Evolutionary conservation across 2,888 invertebrate species (phyloP), one percentile per base, ranked within the genome.

Genomic region (Zele albiditarsus): DNA sequence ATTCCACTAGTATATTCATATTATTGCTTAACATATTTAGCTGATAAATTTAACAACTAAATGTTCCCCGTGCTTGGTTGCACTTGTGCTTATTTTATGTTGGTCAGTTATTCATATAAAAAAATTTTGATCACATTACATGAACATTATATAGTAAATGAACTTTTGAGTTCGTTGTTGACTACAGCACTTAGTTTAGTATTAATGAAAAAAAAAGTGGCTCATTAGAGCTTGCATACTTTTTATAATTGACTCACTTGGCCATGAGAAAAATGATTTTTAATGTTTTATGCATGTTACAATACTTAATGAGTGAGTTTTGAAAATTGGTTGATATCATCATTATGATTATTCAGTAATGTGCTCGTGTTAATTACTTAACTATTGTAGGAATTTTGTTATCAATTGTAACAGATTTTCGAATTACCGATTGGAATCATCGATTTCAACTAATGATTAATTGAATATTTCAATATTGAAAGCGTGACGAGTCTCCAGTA

Each of bases 11-110:
- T 62, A 53, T 27, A 33, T 27, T 69, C 8, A 73, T 49, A 49
- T 74, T 71, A 46, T 49, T 72, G 63, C 63, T 63, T 38, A 2
- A 63, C 38, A 12, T 33, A 33, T 60, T 60, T 60, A 25, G 60
- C 60, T 60, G 60, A 60, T 60, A 4, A 16, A 16, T 27, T 60
- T 60, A 60, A 27, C 28, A 6, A 27, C 25, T 27, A 60, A 60
- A 60, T 60, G 28, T 28, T 28, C 14, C 60, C 25, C 27, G 28
- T 27, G 60, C 60, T 27, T 60, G 60, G 28, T 60, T 60, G 60
- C 60, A 60, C 60, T 60, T 60, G 27, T 60, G 60, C 60, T 60
- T 60, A 16, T 60, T 60, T 27, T 5, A 27, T 60, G 28, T 60
- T 28, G 28, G 27, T 60, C 60, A 60, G 25, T 25, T 14, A 60